Base-by-base conservation (phyloP, 2,888 invertebrate species). In the Tridacna crocea region DNA sequence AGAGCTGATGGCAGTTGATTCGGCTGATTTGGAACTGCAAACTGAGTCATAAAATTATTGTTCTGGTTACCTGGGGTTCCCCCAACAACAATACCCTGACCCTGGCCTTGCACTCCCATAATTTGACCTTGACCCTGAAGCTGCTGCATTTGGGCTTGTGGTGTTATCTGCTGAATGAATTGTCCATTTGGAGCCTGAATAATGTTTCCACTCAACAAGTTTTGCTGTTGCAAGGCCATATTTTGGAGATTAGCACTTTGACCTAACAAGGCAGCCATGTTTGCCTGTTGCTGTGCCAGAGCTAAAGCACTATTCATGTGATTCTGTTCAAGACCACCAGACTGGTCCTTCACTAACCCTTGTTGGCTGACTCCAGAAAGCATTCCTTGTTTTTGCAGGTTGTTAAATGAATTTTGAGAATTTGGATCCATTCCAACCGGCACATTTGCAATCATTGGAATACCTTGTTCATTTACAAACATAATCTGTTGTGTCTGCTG, bases 1-100 rank as follows among this genome's bases (percentile, higher is more conserved):
- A 95, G 88, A 36, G 94, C 94, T 26, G 93, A 92, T 15, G 94
- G 94, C 51, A 93, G 88, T 83, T 94, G 92, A 48, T 88, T 91
- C 27, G 88, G 88, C 75, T 90, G 89, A 79, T 82, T 88, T 26
- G 90, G 89, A 47, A 89, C 77, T n/a, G 88, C 84, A 73, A 90
- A 90, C 48, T 91, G 74, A 22, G 90, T 87, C 75, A 91, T 77
- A 27, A 90, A 75, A 58, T 88, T 89, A 12, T 89, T 88, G 68
- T 75, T 85, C 80, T 90, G 91, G 77, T 87, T 89, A 27, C 86
- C 85, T 68, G 83, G 87, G 63, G 85, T 88, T 17, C 83, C 85
- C 51, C 81, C 82, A 61, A 83, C 72, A 24, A 84, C 76, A 47
- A 85, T 74, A 10, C 78, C 77, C 76, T 83, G 85, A 84, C 85